Base-by-base conservation (phyloP, 2,113 vertebrate species). In the Strix aluco region DNA sequence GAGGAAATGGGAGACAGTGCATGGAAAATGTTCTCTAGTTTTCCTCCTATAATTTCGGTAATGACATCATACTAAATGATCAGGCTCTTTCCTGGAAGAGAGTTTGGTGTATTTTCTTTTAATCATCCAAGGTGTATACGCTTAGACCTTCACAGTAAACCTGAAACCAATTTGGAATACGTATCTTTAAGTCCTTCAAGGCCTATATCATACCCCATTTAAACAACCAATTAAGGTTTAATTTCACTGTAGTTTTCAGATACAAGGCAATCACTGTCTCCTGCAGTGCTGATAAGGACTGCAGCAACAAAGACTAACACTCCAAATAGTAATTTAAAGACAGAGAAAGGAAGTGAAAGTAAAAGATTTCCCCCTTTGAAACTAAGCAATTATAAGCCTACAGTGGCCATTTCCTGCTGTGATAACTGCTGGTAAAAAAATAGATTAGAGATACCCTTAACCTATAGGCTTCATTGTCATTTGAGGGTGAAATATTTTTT, bases 181-280 rank as follows among this genome's bases (percentile, higher is more conserved):
- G 1, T 91, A 78, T 49, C 54, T 89, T 78, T 81, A 95, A 94
- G 94, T 92, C 93, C 52, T 94, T 96, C 94, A 93, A 92, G 88
- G 87, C 91, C 86, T 94, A 13, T 94, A 94, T 94, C 81, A 95
- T 86, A 95, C 21, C 32, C 73, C 10, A 5, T 88, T 95, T 88
- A 95, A 96, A 94, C 82, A 95, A 75, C 55, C 85, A 96, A 96
- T 97, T 97, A 97, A 97, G 73, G 92, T 94, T 96, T 97, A 96
- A 95, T 94, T 97, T 97, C 91, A 88, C 71, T 80, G 81, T 92
- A 75, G 77, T 92, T 92, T 93, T 91, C 96, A 95, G 91, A 92
- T 93, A 94, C 27, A 26, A 93, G 67, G 82, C 77, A 96, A 94
- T 97, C 94, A 83, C 82, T 92, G 92, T 94, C 94, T 96, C 88